phyloP scores from a whole-genome alignment of 2,113 vertebrate genomes.

The Channa argus region DNA sequence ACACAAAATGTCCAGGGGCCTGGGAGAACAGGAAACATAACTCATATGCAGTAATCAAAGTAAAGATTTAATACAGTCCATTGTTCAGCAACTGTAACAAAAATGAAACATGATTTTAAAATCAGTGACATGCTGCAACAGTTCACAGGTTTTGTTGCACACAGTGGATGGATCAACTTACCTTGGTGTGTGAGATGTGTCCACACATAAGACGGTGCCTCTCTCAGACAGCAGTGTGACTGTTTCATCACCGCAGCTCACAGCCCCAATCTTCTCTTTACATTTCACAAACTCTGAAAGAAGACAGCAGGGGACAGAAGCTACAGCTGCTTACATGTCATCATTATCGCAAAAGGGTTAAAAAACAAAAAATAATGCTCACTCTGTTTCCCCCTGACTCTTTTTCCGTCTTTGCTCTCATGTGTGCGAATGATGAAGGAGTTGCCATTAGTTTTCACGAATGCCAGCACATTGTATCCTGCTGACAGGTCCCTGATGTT shows the following conservation, averaged over 20 bases:
- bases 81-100: too few relatives aligned
- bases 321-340: neutral
- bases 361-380: neutral
- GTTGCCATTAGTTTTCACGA: conserved; percentile 32
- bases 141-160: too few relatives aligned
- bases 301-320: neutral
- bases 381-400: conserved; percentile 61
- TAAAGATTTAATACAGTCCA: neutral
- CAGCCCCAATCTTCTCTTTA: conserved; percentile 43
- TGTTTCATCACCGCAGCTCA: conserved; percentile 47
- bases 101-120: too few relatives aligned
- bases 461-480: conserved; percentile 15
- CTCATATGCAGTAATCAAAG: neutral
- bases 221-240: conserved; percentile 49
- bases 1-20: conserved; percentile 62
- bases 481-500: conserved; percentile 32
- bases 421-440: conserved; percentile 31
- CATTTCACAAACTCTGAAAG: conserved; percentile 43
- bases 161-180: conserved; percentile 11
- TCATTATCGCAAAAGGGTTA: neutral
- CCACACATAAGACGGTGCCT: conserved; percentile 39
- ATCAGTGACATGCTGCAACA: too few relatives aligned
- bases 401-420: conserved; percentile 20
- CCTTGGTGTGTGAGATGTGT: conserved; percentile 25
- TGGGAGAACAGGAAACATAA: conserved; percentile 39